phyloP scores from a whole-genome alignment of 2,797 vertebrate species.

The Potorous gilbertii region DNA sequence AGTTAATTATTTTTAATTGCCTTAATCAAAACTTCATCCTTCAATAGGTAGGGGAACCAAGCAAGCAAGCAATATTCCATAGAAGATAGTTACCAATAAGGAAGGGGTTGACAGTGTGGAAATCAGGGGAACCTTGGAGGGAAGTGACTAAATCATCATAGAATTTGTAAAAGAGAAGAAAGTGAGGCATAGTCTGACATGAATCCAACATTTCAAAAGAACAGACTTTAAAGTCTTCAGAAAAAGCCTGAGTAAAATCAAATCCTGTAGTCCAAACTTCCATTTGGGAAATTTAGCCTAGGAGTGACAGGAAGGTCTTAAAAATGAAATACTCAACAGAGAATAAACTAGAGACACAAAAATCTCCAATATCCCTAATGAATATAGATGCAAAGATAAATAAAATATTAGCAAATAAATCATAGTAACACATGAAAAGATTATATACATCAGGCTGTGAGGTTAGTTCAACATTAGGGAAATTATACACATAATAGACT shows the following conservation, averaged over 20 bases:
- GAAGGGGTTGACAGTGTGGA: not conserved
- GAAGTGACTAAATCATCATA: not conserved
- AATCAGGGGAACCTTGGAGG: not conserved
- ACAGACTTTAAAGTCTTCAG: not conserved
- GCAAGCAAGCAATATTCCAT: not conserved
- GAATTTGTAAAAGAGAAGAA: not conserved
- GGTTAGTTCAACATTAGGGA: not conserved
- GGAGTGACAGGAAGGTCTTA: not conserved
- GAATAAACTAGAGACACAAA: not conserved
- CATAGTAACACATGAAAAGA: not conserved
- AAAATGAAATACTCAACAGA: not conserved
- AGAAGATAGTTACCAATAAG: not conserved
- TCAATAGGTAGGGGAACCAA: not conserved
- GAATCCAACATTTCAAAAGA: not conserved
- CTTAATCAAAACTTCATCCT: not conserved
- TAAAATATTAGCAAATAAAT: not conserved
- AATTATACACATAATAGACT: not conserved
- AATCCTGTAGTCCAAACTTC: not conserved
- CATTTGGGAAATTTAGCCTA: not conserved
- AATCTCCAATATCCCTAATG: not conserved
- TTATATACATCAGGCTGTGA: not conserved
- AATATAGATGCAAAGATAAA: not conserved
- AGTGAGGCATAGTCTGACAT: not conserved
- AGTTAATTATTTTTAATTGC: not conserved
- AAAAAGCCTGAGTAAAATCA: not conserved